Conservation (phyloP, 30 jellyfish, hydroid and myxozoan species). For the Hydra vulgaris region DNA sequence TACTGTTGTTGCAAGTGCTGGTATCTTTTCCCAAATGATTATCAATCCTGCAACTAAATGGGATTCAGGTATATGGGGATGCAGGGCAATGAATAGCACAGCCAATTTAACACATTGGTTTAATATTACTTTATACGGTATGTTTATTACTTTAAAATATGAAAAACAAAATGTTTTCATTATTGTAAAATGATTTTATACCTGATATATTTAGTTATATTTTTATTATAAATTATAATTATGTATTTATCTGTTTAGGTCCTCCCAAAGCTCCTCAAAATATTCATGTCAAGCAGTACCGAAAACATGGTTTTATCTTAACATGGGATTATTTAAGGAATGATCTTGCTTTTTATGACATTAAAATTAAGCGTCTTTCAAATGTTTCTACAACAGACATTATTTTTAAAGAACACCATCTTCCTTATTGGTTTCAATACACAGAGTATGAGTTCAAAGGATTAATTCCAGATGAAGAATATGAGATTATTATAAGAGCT, state of each 20-base stretch:
- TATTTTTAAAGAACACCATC: background rate
- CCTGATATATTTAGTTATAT: too few species aligned
- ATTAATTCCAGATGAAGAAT: conserved; percentile 21
- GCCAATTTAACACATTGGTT: conserved; percentile 10
- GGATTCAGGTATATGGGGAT: conserved; percentile 31
- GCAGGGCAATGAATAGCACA: conserved; percentile 13
- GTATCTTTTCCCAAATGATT: conserved; percentile 6
- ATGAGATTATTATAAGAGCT: conserved; percentile 13
- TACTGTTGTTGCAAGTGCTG: background rate
- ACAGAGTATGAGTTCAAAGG: conserved; percentile 6
- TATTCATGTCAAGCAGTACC: background rate
- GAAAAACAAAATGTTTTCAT: too few species aligned
- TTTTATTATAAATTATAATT: too few species aligned
- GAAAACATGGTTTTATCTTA: conserved; percentile 6
- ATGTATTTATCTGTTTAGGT: too few species aligned
- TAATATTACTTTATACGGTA: conserved; percentile 20
- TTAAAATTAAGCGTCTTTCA: background rate
- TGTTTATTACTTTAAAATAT: too few species aligned
- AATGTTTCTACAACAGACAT: conserved; percentile 4
- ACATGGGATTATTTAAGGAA: conserved; percentile 30
- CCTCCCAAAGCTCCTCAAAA: conserved; percentile 28
- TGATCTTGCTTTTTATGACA: conserved; percentile 24
- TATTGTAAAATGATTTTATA: too few species aligned
- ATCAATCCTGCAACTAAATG: conserved; percentile 16
- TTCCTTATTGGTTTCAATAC: conserved; percentile 7